phyloP scores from a whole-genome alignment of 2,888 invertebrate species.

The Axea sp. region DNA sequence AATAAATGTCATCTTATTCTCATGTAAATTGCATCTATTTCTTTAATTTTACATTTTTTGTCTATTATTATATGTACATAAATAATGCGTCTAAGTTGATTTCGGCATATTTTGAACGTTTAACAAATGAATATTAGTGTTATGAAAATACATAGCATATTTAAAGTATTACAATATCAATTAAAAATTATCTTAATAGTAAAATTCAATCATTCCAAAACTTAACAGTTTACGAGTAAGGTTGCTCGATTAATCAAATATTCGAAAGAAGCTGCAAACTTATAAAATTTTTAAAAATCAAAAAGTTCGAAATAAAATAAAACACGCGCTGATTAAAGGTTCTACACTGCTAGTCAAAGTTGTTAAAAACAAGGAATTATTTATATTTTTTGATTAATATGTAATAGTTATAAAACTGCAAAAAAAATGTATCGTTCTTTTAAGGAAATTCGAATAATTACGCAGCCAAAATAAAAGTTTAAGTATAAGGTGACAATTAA shows the following conservation, averaged over 20 bases:
- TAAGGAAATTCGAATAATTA: conserved; percentile 7
- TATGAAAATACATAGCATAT: conserved; percentile 11
- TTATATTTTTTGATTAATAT: too few species aligned
- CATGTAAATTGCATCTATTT: conserved; percentile 36
- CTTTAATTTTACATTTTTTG: conserved; percentile 20
- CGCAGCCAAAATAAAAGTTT: conserved; percentile 19
- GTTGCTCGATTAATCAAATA: conserved; percentile 8
- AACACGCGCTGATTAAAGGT: too few species aligned
- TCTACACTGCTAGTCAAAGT: too few species aligned
- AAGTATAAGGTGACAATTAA: conserved; percentile 22
- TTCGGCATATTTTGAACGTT: conserved; percentile 9
- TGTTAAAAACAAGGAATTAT: too few species aligned
- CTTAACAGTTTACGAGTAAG: conserved; percentile 4
- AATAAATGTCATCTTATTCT: too few species aligned
- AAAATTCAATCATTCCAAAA: conserved; percentile 20
- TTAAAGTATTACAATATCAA: conserved; percentile 18
- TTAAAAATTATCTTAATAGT: conserved; percentile 5
- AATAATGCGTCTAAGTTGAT: conserved; percentile 20
- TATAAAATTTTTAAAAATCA: too few species aligned
- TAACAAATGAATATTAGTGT: conserved; percentile 18
- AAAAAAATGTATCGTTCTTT: too few species aligned
- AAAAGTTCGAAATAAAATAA: too few species aligned
- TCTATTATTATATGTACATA: conserved; percentile 19
- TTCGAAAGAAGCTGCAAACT: neutral
- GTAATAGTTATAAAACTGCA: too few species aligned